These are phyloP conservation scores for Temnopleurus reevesii DNA, from an alignment of 53 echinoderm and acorn worm genomes.

Conservation along the genomic window DNA sequence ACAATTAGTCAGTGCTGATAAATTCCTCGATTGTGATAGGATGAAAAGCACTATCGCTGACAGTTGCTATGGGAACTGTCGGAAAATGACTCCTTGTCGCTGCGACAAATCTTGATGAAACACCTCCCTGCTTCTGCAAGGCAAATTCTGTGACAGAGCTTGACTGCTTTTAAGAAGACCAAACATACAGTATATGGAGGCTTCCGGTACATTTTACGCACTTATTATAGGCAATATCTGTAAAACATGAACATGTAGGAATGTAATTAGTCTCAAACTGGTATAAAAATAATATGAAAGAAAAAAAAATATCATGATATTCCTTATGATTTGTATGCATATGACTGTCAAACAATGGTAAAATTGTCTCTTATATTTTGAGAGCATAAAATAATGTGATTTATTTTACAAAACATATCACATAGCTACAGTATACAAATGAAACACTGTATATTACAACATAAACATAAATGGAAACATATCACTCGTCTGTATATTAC, in stretches of 20 bases:
- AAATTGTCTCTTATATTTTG: background rate
- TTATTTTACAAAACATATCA: background rate
- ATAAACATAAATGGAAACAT: background rate
- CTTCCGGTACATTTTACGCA: too few species aligned
- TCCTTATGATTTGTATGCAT: background rate
- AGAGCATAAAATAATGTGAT: background rate
- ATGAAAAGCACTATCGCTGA: too few species aligned
- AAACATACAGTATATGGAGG: too few species aligned
- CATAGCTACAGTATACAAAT: background rate
- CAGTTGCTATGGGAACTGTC: too few species aligned
- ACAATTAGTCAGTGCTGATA: too few species aligned
- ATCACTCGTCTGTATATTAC: background rate
- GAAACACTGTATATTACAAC: background rate
- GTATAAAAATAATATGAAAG: slow-evolving; percentile 3
- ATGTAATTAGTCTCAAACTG: background rate
- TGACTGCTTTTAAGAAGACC: too few species aligned
- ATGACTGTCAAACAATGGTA: background rate
- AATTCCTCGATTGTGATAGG: too few species aligned
- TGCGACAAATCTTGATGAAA: too few species aligned
- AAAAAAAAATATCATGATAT: background rate
- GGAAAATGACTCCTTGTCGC: too few species aligned
- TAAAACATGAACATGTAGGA: background rate
- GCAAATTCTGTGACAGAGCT: too few species aligned
- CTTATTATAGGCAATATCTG: too few species aligned
- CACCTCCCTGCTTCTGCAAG: too few species aligned